Conservation (phyloP, 2,888 invertebrate genomes). For the Tenthredo scrophulariae region DNA sequence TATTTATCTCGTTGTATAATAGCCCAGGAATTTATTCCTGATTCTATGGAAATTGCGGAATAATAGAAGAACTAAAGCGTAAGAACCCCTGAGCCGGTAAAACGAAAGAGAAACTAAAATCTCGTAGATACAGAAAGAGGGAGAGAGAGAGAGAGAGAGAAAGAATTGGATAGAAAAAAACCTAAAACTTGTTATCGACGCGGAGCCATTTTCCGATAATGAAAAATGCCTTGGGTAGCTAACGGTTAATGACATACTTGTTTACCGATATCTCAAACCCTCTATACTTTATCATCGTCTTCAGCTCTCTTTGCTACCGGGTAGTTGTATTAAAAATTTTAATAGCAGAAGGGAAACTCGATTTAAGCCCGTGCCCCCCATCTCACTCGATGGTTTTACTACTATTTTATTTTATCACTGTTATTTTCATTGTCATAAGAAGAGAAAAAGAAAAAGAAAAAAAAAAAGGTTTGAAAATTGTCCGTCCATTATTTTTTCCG, state of each 20-base stretch:
- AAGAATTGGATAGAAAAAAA: background rate
- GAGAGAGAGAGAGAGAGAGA: slow-evolving; percentile 32
- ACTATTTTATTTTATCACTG: background rate
- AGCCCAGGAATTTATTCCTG: slow-evolving; percentile 28
- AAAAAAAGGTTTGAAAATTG: too few species aligned
- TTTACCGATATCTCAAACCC: slow-evolving; percentile 46
- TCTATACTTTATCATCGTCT: slow-evolving; percentile 14
- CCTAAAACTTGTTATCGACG: slow-evolving; percentile 61
- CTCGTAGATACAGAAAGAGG: slow-evolving; percentile 49
- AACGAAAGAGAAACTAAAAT: background rate
- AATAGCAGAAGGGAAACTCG: slow-evolving; percentile 33
- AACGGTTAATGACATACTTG: slow-evolving; percentile 54
- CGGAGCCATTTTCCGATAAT: slow-evolving; percentile 58
- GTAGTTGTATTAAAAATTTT: slow-evolving; percentile 30
- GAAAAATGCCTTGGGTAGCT: slow-evolving; percentile 58
- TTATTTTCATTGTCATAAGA: background rate
- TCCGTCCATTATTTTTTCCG: too few species aligned
- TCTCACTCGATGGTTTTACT: background rate
- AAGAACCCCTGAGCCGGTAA: slow-evolving; percentile 13
- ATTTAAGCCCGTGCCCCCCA: background rate
- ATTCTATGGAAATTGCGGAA: slow-evolving; percentile 41
- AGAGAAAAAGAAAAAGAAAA: too few species aligned
- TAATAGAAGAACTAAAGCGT: slow-evolving; percentile 32
- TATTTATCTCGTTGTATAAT: slow-evolving; percentile 40
- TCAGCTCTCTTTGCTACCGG: background rate